These are phyloP conservation scores for Chiloscyllium plagiosum DNA, from an alignment of 2,113 vertebrate species.

Conservation along the genomic window DNA sequence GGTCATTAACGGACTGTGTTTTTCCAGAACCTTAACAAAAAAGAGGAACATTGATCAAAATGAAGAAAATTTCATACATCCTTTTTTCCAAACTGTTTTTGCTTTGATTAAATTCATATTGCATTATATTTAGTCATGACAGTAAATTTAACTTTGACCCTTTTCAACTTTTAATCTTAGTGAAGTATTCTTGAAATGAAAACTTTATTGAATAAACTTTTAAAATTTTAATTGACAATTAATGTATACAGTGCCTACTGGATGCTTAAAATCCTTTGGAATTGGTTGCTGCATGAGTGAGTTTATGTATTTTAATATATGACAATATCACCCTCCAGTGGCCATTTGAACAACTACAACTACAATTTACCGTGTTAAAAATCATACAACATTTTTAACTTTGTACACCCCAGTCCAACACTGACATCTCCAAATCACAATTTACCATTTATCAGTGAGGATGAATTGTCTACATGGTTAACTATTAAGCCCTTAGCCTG, in stretches of 20 bases:
- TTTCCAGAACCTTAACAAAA: neutral
- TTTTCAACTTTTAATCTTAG: neutral
- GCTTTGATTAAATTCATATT: neutral
- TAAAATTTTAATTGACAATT: neutral
- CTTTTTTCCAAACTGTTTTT: neutral
- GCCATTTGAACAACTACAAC: slow-evolving; percentile 2
- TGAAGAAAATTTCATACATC: neutral
- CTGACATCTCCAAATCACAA: too few species aligned
- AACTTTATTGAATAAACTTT: neutral
- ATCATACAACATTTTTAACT: too few species aligned
- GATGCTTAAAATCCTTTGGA: neutral
- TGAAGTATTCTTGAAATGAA: neutral
- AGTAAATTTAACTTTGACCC: neutral
- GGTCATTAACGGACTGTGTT: neutral
- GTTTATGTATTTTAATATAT: neutral
- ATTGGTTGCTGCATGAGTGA: neutral
- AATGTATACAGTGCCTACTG: neutral
- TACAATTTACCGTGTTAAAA: too few species aligned
- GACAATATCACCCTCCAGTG: slow-evolving; percentile 1
- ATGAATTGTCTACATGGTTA: neutral
- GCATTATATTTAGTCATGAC: neutral
- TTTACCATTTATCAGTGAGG: neutral
- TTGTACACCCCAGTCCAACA: too few species aligned
- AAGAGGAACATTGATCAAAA: neutral
- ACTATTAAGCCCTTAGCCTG: neutral